Conservation (phyloP, 2,888 invertebrate genomes). For the Zaprionus bogoriensis region DNA sequence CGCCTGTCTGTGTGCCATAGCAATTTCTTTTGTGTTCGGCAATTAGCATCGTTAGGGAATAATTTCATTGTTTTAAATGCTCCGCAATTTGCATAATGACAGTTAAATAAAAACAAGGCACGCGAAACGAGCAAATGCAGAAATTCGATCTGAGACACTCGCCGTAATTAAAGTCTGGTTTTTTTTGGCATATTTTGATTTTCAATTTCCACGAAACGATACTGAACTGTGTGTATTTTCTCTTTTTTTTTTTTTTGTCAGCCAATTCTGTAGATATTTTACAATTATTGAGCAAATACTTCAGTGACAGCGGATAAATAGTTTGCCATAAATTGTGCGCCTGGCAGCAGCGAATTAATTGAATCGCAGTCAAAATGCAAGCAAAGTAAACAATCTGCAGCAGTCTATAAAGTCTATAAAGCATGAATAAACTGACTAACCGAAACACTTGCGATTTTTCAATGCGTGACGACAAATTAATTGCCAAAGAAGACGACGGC, state of each 20-base stretch:
- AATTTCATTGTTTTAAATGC: constrained; percentile 38
- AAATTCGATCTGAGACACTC: constrained; percentile 8
- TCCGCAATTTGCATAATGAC: constrained; percentile 35
- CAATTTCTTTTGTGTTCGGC: constrained; percentile 34
- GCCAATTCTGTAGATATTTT: constrained; percentile 4
- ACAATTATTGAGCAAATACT: constrained; percentile 5
- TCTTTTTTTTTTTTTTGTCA: background rate
- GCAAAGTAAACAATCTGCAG: constrained; percentile 50
- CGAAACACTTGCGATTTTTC: constrained; percentile 41
- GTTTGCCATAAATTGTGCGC: constrained; percentile 28
- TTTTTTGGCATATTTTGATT: too few relatives aligned
- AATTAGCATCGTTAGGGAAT: constrained; percentile 34
- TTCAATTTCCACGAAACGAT: too few relatives aligned
- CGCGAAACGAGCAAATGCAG: background rate
- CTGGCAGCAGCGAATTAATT: constrained; percentile 53
- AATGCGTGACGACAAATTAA: constrained; percentile 58
- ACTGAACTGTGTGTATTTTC: too few relatives aligned
- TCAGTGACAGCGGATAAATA: constrained; percentile 59
- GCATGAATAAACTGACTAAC: constrained; percentile 20
- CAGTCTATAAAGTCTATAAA: constrained; percentile 16
- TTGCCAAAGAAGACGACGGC: constrained; percentile 19
- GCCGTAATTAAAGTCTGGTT: too few relatives aligned
- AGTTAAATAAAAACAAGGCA: constrained; percentile 12
- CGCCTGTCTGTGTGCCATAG: constrained; percentile 16
- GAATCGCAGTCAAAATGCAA: constrained; percentile 36